A percentile compares a stretch with the other conserved stretches of the same genome.
phyloP scores from a whole-genome alignment of 2,888 invertebrate genomes.

The Diplazon laetatorius region DNA sequence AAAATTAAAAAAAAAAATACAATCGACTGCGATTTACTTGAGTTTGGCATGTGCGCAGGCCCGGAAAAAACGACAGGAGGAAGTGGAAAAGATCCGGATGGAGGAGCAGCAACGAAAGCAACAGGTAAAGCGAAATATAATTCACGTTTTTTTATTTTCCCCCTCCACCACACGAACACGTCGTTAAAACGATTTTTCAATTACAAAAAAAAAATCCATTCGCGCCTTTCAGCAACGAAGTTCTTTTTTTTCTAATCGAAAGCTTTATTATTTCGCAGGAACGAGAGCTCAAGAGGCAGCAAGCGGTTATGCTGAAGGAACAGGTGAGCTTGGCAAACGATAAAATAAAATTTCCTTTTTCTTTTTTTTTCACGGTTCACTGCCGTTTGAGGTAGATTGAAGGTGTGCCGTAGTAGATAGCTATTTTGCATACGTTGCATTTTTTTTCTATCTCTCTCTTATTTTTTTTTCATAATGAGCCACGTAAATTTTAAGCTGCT shows the following conservation, averaged over 20 bases:
- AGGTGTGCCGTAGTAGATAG: conserved; percentile 75
- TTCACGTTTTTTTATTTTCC: conserved; percentile 9
- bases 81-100: conserved; percentile 91
- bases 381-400: conserved; percentile 63
- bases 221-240: not conserved
- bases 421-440: conserved; percentile 68
- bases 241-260: not conserved
- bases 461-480: conserved; percentile 49
- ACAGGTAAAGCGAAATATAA: conserved; percentile 86
- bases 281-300: conserved; percentile 94
- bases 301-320: conserved; percentile 94
- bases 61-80: conserved; percentile 93
- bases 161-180: not conserved
- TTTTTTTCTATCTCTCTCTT: conserved; percentile 68
- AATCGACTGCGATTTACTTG: conserved; percentile 77
- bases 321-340: conserved; percentile 87
- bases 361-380: not conserved
- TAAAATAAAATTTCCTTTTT: conserved; percentile 31
- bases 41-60: conserved; percentile 86
- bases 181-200: not conserved
- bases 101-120: conserved; percentile 93
- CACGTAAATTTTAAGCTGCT: conserved; percentile 34
- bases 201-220: not conserved
- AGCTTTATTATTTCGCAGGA: conserved; percentile 85
- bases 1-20: not conserved